Evolutionary conservation across 2,797 vertebrate genomes (phyloP).

Genomic region (Poecile montanus): DNA sequence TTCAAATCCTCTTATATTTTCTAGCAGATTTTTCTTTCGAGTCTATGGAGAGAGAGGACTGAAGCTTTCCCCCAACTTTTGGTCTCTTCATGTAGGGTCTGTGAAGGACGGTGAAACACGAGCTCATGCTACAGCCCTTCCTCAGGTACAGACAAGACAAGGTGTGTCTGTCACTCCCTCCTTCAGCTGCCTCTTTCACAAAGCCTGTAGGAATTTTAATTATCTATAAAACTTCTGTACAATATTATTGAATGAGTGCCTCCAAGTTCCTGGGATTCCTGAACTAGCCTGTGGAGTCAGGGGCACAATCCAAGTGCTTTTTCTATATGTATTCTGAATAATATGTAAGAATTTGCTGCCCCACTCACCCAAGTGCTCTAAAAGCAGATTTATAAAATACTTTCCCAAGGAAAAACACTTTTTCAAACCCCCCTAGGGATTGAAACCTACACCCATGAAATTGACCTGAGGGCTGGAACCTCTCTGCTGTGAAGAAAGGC

Average conservation of each 20-base stretch:
- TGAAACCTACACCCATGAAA: not conserved
- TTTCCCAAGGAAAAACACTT: not conserved
- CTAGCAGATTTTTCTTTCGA: not conserved
- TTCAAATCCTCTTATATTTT: not conserved
- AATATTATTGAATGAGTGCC: not conserved
- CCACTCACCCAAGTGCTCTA: not conserved
- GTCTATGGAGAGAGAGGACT: not conserved
- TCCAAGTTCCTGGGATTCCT: not conserved
- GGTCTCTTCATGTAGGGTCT: not conserved
- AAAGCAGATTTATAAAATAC: not conserved
- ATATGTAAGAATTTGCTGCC: not conserved
- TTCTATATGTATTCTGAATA: not conserved
- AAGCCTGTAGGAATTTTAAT: not conserved
- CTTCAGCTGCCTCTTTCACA: not conserved
- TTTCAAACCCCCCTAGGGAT: not conserved
- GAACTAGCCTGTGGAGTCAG: rapidly evolving
- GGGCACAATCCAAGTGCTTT: not conserved
- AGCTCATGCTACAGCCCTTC: not conserved
- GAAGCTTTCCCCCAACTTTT: not conserved
- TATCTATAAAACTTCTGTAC: not conserved
- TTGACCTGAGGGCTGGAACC: not conserved
- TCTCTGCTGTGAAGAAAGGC: not conserved
- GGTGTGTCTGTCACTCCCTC: not conserved
- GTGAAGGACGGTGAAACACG: not conserved
- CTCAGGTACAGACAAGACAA: not conserved